A percentile compares a stretch with the other conserved stretches of the same genome.
phyloP scores from a whole-genome alignment of 2,113 vertebrate species.

The Ctenomys sociabilis region DNA sequence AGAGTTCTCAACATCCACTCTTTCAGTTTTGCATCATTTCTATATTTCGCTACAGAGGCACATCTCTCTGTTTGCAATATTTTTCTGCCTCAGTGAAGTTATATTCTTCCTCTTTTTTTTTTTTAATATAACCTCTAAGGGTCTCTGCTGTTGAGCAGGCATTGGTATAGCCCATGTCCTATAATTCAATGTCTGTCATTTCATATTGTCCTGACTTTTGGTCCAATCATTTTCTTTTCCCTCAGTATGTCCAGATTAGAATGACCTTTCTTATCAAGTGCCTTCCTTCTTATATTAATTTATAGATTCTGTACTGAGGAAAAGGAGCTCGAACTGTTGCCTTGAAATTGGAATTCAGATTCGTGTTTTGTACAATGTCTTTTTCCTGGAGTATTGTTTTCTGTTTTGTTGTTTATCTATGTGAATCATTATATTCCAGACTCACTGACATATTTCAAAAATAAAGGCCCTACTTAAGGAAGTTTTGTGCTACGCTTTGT shows the following conservation, averaged over 20 bases:
- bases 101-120: background rate
- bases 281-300: conserved; percentile 16
- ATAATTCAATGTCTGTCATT: background rate
- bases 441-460: conserved; percentile 56
- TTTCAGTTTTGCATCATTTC: background rate
- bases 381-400: background rate
- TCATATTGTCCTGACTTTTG: background rate
- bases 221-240: background rate
- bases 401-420: conserved; percentile 55
- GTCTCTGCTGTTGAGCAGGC: background rate
- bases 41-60: background rate
- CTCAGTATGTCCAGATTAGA: background rate
- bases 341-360: conserved; percentile 30
- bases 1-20: background rate
- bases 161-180: background rate
- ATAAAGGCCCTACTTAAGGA: conserved; percentile 49
- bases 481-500: conserved; percentile 48
- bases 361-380: background rate
- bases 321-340: background rate
- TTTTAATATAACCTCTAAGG: background rate
- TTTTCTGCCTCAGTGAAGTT: background rate
- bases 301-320: background rate
- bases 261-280: background rate
- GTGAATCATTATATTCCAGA: conserved; percentile 26
- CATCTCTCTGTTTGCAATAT: background rate